A percentile compares a stretch with the other conserved stretches of the same genome.
Evolutionary conservation across 2,113 vertebrate genomes (phyloP).

Genomic region (Vulpes lagopus): DNA sequence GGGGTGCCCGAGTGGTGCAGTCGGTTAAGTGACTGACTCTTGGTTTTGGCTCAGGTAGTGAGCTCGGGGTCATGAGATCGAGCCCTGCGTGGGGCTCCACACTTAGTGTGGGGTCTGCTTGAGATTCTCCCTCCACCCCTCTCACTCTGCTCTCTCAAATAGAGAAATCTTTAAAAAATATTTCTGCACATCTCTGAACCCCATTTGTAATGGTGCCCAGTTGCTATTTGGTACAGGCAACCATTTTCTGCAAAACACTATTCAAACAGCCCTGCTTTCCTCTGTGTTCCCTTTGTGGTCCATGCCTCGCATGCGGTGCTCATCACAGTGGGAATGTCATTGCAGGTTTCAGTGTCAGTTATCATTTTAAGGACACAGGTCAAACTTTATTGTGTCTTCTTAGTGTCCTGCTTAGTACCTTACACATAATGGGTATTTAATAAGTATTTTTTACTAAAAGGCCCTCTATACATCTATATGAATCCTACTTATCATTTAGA

Average conservation of each 20-base stretch:
- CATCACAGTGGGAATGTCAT: background rate
- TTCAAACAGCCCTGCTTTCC: background rate
- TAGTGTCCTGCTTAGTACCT: background rate
- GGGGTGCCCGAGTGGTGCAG: background rate
- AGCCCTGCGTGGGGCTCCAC: background rate
- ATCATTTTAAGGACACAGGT: background rate
- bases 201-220: background rate
- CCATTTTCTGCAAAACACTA: constrained; percentile 18
- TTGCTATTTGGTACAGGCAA: background rate
- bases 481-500: background rate
- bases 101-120: background rate
- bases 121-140: background rate
- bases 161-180: background rate
- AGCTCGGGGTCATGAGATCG: background rate
- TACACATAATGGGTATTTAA: background rate
- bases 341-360: background rate
- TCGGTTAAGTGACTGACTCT: background rate
- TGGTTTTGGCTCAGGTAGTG: background rate
- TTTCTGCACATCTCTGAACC: background rate
- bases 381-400: constrained; percentile 6
- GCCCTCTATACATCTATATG: background rate
- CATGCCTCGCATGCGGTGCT: background rate
- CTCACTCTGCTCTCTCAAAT: background rate
- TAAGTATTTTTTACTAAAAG: background rate
- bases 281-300: background rate